Evolutionary conservation across 1,140 invertebrate genomes (phyloP).

Genomic region (Mycetomoellerius zeteki): DNA sequence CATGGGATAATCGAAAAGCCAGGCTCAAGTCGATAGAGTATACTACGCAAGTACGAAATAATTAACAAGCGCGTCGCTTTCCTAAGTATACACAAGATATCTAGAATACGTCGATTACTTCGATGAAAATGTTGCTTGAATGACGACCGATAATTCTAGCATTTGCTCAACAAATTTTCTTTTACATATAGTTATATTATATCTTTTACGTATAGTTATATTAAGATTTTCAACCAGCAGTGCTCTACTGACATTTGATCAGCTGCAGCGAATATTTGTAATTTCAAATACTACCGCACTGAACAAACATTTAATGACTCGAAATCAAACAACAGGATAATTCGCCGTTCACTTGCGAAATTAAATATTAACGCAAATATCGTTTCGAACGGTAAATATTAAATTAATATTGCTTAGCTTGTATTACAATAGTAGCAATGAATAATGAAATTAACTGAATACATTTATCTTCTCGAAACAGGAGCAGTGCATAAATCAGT

Average conservation of each 20-base stretch:
- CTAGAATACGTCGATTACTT: constrained; percentile 34
- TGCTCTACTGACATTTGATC: constrained; percentile 3
- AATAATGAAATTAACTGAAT: constrained; percentile 29
- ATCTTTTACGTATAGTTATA: background rate
- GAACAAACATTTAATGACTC: constrained; percentile 36
- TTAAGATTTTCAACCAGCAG: background rate
- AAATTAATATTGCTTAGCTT: constrained; percentile 24
- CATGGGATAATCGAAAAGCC: constrained; percentile 57
- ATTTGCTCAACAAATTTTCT: constrained; percentile 6
- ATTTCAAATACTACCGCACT: constrained; percentile 14
- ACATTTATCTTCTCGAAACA: background rate
- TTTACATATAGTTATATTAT: too few species aligned
- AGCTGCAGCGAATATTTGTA: constrained; percentile 13
- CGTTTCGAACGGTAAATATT: constrained; percentile 7
- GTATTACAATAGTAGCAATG: background rate
- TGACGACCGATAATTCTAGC: background rate
- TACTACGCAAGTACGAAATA: constrained; percentile 56
- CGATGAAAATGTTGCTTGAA: constrained; percentile 11
- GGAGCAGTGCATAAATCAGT: background rate
- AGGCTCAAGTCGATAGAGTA: constrained; percentile 39
- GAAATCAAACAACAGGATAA: background rate
- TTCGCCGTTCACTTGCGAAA: constrained; percentile 10
- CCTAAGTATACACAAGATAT: constrained; percentile 19
- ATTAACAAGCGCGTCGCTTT: constrained; percentile 52
- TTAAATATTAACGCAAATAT: constrained; percentile 39